A percentile compares a stretch with the other conserved stretches of the same genome.
Evolutionary conservation across 2,888 invertebrate genomes (phyloP).

Genomic region (Ophion ellenae): DNA sequence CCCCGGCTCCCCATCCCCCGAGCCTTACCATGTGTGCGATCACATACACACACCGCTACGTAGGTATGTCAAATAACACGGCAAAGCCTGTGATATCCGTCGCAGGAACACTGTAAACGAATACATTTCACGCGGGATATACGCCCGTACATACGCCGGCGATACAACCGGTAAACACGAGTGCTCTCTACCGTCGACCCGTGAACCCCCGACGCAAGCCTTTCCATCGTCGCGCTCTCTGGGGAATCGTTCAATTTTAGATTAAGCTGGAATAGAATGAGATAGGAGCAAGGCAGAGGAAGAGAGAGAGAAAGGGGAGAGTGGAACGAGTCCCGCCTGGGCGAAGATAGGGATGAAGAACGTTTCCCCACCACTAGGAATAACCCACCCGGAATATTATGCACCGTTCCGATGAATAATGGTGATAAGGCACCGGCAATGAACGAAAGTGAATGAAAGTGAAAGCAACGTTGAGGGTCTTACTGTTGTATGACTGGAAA

Average conservation of each 20-base stretch:
- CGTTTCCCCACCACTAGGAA: slow-evolving; percentile 42
- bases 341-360: slow-evolving; percentile 52
- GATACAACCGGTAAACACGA: slow-evolving; percentile 56
- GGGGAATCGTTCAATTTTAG: slow-evolving; percentile 80
- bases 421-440: slow-evolving; percentile 2
- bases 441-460: slow-evolving; percentile 26
- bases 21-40: slow-evolving; percentile 26
- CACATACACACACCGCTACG: slow-evolving; percentile 6
- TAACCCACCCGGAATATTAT: slow-evolving; percentile 50
- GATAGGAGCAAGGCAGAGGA: slow-evolving; percentile 50
- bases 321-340: slow-evolving; percentile 8
- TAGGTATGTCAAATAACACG: slow-evolving; percentile 58
- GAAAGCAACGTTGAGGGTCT: not conserved
- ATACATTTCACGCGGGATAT: slow-evolving; percentile 19
- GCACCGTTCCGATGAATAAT: slow-evolving; percentile 30
- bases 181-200: slow-evolving; percentile 41
- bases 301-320: slow-evolving; percentile 12
- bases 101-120: slow-evolving; percentile 53
- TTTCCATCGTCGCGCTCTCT: slow-evolving; percentile 64
- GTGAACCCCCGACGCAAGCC: slow-evolving; percentile 5
- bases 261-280: slow-evolving; percentile 71
- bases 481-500: no score
- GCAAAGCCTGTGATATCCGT: slow-evolving; percentile 65
- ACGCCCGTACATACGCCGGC: slow-evolving; percentile 29
- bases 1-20: slow-evolving; percentile 53